Base-by-base conservation (phyloP, 2,888 invertebrate genomes). In the Diaphora mendica region DNA sequence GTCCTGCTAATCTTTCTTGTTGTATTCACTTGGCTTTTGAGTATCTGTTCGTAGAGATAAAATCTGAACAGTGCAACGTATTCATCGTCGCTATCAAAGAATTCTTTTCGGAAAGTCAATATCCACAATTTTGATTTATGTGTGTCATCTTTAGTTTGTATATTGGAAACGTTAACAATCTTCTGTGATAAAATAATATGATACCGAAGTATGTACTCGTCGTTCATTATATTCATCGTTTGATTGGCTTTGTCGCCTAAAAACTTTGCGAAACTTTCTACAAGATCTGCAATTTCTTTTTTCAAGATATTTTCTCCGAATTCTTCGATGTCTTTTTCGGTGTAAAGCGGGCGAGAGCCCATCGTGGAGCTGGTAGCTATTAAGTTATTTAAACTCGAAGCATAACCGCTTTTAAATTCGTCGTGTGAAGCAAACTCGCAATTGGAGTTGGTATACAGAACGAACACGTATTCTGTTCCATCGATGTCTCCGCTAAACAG, bases 361-460 rank as follows among this genome's bases (percentile, higher is more conserved):
- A 23, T 67, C 62, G 17, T 9, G 30, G 77, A 64, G 35, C 81
- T 79, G 0, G 82, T 84, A 13, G 74, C 74, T 39, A 83, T 67
- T 15, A 83, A 42, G 55, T 73, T 33, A n/a, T 75, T 73, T 9
- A 78, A 33, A 33, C 20, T 55, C 11, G 0, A 0, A 13, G 33
- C 15, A 33, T 68, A 51, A 0, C 13, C 8, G 51, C 48, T 64
- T 8, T 74, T 55, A 1, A 62, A 73, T 35, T 2, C 17, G n/a
- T 66, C 51, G 20, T 69, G 70, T 26, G 72, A 68, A n/a, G 81
- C 76, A 5, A 33, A 72, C 17, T 42, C 26, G 30, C 51, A 72
- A 20, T 35, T 76, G 0, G 75, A 80, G 7, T 77, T 76, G 23
- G 84, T 83, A 64, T 83, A 83, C 33, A 79, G 68, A 51, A 82